Base-by-base conservation (phyloP, 2,888 invertebrate species). In the Eristalis arbustorum region DNA sequence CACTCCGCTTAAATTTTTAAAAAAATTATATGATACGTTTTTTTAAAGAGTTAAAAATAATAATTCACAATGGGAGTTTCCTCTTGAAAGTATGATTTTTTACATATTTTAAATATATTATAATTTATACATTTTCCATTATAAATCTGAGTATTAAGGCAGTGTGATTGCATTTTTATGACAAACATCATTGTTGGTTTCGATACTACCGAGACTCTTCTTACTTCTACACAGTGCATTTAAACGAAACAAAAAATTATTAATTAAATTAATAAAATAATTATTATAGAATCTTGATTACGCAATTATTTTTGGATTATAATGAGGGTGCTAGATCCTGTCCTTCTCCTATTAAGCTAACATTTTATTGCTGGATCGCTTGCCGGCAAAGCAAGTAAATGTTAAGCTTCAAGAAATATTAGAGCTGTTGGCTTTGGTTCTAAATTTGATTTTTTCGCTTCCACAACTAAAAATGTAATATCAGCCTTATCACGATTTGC, bases 381-480 rank as follows among this genome's bases (percentile, higher is more conserved):
- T 95, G 96, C 95, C 95, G 96, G 96, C 96, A 96, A 96, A 96
- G 96, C 96, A 93, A 96, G 96, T 95, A 96, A 96, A 95, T 96
- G 97, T 96, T 97, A 97, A 95, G 97, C 97, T 94, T 97, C 97
- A 94, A 97, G 94, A 94, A 97, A 97, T 93, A 97, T 97, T 88
- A 97, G 94, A 89, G 97, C 97, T 91, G 97, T 97, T 89, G 97
- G 97, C 94, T 97, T 97, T 90, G 97, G 97, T 94, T 97, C 97
- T 93, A 97, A 94, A 93, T 97, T 97, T 91, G 97, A 97, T 93
- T 97, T 97, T 94, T 97, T 97, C 90, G 97, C 97, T 94, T 97
- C 97, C 89, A 97, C 96, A 89, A 98, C 98, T 91, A 98, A 95
- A 94, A 98, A 97, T 94, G 98, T 98, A 93, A 98, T 97, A 92